Percentiles rank a stretch among this genome's conserved stretches.
Evolutionary conservation across 2,113 vertebrate genomes (phyloP).

Genomic region (Muscicapa adusta): DNA sequence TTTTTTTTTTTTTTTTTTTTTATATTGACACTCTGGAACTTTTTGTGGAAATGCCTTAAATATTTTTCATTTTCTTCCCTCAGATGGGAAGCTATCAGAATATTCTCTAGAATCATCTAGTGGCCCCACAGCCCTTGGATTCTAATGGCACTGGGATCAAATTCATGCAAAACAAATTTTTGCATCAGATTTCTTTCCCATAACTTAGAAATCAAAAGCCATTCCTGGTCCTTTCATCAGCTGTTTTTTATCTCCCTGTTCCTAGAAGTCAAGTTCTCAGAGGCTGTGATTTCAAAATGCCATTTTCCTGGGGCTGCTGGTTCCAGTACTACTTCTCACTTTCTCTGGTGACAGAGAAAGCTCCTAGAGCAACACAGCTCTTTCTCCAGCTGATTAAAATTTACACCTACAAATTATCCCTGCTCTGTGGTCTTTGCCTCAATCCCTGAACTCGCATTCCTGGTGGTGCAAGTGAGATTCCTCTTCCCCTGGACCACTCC

Average conservation of each 20-base stretch:
- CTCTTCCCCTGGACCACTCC: neutral
- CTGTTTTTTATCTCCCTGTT: neutral
- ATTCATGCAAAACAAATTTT: neutral
- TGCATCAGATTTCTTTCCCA: neutral
- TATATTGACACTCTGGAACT: neutral
- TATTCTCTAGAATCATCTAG: neutral
- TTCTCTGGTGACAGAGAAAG: neutral
- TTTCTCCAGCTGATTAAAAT: neutral
- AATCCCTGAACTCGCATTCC: neutral
- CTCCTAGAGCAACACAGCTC: neutral
- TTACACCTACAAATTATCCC: neutral
- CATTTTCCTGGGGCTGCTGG: neutral
- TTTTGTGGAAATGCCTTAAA: neutral
- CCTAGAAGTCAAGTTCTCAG: conserved; percentile 2
- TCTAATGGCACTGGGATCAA: neutral
- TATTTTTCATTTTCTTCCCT: neutral
- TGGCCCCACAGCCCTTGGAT: neutral
- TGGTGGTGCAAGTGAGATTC: neutral
- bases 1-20: neutral
- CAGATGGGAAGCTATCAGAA: neutral
- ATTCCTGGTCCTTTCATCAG: neutral
- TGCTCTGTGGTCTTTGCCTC: neutral
- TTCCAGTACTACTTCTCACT: neutral
- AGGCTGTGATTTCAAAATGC: conserved; percentile 22
- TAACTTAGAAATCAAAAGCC: neutral